These are phyloP conservation scores for Gallinago undulata DNA, from an alignment of 2,113 vertebrate species.

Conservation along the genomic window DNA sequence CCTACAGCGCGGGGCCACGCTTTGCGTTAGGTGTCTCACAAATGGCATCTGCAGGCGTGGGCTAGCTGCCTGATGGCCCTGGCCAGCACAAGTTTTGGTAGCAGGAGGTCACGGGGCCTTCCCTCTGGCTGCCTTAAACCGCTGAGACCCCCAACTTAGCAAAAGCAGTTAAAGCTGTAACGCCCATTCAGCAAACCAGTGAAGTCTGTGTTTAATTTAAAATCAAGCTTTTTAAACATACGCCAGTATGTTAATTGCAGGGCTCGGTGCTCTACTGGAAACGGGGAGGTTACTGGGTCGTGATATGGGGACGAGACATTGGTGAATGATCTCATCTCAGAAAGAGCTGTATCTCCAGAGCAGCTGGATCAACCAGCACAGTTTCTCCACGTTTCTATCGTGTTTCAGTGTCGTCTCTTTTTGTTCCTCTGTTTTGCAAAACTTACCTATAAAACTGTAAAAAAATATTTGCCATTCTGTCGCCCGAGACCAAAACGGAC, in stretches of 20 bases:
- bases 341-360: background rate
- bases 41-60: background rate
- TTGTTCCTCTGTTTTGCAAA: background rate
- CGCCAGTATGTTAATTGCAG: background rate
- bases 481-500: background rate
- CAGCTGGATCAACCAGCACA: background rate
- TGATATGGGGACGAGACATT: background rate
- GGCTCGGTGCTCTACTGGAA: background rate
- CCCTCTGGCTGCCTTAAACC: background rate
- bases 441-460: background rate
- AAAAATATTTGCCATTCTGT: background rate
- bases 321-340: background rate
- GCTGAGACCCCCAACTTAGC: background rate
- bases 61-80: rapidly evolving
- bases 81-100: background rate
- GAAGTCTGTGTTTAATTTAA: conserved; percentile 1
- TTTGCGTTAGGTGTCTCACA: rapidly evolving
- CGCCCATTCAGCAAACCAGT: background rate
- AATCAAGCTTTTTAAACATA: background rate
- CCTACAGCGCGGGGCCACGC: rapidly evolving
- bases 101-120: background rate
- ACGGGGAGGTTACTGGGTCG: background rate
- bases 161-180: background rate
- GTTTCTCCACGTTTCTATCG: background rate
- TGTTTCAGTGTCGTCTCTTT: background rate